Percentiles rank a stretch among this genome's conserved stretches.
phyloP scores from a whole-genome alignment of 2,113 vertebrate species.

The Pongo abelii region DNA sequence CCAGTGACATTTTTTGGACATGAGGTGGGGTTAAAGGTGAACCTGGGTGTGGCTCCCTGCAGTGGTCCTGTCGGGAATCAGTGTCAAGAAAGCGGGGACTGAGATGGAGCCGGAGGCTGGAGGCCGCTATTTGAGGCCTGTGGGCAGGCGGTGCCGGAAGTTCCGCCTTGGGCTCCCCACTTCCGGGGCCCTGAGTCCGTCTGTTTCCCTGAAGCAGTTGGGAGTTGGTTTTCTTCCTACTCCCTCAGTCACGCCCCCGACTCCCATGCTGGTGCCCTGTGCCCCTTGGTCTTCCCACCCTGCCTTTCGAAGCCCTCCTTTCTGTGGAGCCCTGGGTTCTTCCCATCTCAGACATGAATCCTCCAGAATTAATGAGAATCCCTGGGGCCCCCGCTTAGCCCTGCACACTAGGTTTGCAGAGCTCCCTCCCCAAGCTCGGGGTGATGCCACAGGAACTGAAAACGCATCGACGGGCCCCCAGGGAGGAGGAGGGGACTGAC shows the following conservation, averaged over 20 bases:
- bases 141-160: neutral
- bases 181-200: neutral
- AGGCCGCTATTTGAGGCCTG: neutral
- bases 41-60: neutral
- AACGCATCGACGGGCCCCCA: neutral
- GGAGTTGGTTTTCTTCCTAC: neutral
- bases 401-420: neutral
- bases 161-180: neutral
- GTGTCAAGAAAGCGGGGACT: neutral
- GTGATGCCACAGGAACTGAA: neutral
- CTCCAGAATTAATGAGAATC: neutral
- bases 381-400: neutral
- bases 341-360: neutral
- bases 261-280: neutral
- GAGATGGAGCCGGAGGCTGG: neutral
- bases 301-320: neutral
- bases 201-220: neutral
- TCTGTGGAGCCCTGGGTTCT: neutral
- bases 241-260: fast-evolving
- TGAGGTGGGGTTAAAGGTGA: neutral
- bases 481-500: neutral
- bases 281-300: neutral
- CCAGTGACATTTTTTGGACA: neutral
- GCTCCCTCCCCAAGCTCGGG: neutral
- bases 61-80: neutral